phyloP scores from a whole-genome alignment of 1,140 invertebrate genomes.

The Saccostrea glomerata region DNA sequence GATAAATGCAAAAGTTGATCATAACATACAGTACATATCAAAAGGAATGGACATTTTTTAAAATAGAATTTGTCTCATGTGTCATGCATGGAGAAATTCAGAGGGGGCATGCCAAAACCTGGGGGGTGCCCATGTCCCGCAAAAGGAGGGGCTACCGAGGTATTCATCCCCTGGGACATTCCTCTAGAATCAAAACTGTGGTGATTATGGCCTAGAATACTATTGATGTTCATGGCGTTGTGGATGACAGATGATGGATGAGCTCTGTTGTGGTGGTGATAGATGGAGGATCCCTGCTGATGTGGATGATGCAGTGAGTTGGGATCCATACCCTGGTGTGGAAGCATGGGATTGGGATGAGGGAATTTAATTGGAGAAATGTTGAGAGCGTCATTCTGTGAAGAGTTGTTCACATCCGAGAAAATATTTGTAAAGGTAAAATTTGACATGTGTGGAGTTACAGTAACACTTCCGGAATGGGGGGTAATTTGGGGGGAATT shows the following conservation, averaged over 20 bases:
- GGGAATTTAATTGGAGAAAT: constrained; percentile 79
- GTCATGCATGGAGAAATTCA: constrained; percentile 79
- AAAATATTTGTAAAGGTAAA: constrained; percentile 79
- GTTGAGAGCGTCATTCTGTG: constrained; percentile 72
- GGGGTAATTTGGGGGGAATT: constrained; percentile 70
- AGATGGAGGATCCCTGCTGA: constrained; percentile 65
- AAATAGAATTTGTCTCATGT: constrained; percentile 50
- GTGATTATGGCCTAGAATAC: constrained; percentile 76
- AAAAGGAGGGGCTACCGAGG: constrained; percentile 73
- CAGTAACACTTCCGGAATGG: constrained; percentile 72
- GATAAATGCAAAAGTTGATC: neutral
- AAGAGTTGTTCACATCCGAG: constrained; percentile 74
- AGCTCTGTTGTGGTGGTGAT: constrained; percentile 71
- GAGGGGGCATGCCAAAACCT: constrained; percentile 76
- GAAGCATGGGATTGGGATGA: constrained; percentile 74
- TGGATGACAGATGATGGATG: constrained; percentile 74
- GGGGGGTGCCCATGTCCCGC: constrained; percentile 74
- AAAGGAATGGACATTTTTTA: neutral
- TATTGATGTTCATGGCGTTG: constrained; percentile 76
- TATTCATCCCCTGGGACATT: constrained; percentile 73
- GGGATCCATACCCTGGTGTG: constrained; percentile 73
- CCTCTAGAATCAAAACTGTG: constrained; percentile 75
- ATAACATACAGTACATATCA: no score
- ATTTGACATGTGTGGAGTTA: constrained; percentile 77
- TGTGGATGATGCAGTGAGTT: constrained; percentile 76